These are phyloP conservation scores for Engraulis encrasicolus DNA, from an alignment of 2,113 vertebrate genomes.

Conservation along the genomic window DNA sequence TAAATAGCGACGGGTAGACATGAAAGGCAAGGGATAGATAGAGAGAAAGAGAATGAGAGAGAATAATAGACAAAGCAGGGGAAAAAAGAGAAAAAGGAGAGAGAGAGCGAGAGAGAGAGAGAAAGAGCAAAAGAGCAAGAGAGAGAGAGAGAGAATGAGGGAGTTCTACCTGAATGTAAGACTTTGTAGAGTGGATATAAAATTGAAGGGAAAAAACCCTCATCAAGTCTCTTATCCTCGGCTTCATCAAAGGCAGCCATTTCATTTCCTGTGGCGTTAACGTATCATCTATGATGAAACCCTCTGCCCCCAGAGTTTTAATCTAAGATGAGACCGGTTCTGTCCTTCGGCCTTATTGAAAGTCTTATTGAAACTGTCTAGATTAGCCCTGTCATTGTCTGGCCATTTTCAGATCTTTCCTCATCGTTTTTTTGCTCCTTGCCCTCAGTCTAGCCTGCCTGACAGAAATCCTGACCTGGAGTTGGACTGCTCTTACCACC, in stretches of 20 bases:
- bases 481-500: too few species aligned
- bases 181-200: too few species aligned
- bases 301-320: not conserved
- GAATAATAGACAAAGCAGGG: not conserved
- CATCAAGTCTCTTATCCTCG: conserved; percentile 3
- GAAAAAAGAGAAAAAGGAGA: not conserved
- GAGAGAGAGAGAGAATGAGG: not conserved
- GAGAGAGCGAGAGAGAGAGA: not conserved
- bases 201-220: conserved; percentile 12
- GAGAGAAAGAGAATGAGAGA: not conserved
- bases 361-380: not conserved
- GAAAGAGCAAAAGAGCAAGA: not conserved
- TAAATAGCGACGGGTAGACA: conserved; percentile 17
- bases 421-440: not conserved
- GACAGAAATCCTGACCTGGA: not conserved
- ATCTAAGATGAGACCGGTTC: not conserved
- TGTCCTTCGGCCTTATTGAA: not conserved
- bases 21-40: conserved; percentile 18
- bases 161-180: conserved; percentile 32
- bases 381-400: not conserved
- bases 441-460: too few species aligned
- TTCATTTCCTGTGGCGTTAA: conserved; percentile 36
- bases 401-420: not conserved
- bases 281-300: conserved; percentile 27
- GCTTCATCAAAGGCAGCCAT: conserved; percentile 42